Base-by-base conservation (phyloP, 2,888 invertebrate species). In the Phlogophora meticulosa region DNA sequence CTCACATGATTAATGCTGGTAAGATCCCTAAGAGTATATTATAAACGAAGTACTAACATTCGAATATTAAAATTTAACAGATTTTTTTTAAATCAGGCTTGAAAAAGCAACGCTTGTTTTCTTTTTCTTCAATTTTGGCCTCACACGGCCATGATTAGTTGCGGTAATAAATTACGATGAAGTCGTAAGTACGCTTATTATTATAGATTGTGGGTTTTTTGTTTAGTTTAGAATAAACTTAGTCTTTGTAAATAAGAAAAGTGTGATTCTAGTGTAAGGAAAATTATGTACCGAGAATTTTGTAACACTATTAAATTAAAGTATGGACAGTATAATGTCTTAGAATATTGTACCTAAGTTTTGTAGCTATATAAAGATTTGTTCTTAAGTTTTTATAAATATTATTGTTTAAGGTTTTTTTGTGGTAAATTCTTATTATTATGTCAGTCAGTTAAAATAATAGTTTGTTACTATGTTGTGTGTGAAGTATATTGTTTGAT, bases 191-290 rank as follows among this genome's bases (percentile, higher is more conserved):
- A 82, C 82, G 82, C 82, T 82, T 82, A 82, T 77, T 82, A 82
- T 60, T 15, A 49, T 61, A 75, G 49, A 78, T 53, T 57, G 71
- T 70, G 64, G 60, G n/a, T n/a, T 64, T 65, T 65, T 58, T 67
- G 34, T 46, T 52, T 45, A 46, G 22, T 45, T 24, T 42, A 32
- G 58, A 53, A 22, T 7, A 10, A 10, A 60, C 7, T n/a, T 72
- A 66, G 51, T 49, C n/a, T 34, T 53, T 76, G 72, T 81, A 76
- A 62, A 76, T 78, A 76, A 73, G 67, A 82, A 75, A 49, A 77
- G 83, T 85, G 85, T 85, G 85, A 85, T 84, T 81, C 63, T 85
- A 84, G 73, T 42, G 24, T 79, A 78, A 72, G 76, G 15, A 42
- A 10, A 75, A 70, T 63, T 76, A 65, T 68, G 75, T 72, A 79